Conservation (phyloP, 1,140 invertebrate genomes). For the Trichoplusia ni region DNA sequence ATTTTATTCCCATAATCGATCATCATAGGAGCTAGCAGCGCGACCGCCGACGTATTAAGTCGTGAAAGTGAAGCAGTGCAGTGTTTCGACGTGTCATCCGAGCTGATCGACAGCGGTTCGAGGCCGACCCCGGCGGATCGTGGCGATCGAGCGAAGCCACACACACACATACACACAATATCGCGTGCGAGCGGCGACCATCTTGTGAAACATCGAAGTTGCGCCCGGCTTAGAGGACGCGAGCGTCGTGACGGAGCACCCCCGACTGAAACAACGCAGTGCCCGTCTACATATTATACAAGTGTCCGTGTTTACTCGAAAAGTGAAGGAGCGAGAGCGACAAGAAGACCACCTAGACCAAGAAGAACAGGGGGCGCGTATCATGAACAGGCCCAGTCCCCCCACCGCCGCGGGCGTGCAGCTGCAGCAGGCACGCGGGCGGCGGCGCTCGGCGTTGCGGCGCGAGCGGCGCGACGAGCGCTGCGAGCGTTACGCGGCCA, state of each 20-base stretch:
- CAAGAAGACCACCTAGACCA: neutral
- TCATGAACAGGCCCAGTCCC: constrained; percentile 28
- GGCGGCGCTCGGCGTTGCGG: constrained; percentile 42
- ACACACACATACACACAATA: constrained; percentile 18
- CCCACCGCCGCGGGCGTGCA: constrained; percentile 41
- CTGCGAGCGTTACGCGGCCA: constrained; percentile 70
- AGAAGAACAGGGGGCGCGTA: constrained; percentile 1
- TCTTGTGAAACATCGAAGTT: constrained; percentile 56
- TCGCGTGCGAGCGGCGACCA: constrained; percentile 55
- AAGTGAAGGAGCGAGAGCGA: neutral
- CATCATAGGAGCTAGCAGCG: constrained; percentile 78
- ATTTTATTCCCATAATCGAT: constrained; percentile 71
- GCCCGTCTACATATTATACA: constrained; percentile 15
- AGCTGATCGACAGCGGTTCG: constrained; percentile 74
- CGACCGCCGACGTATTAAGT: constrained; percentile 64
- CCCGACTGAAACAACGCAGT: constrained; percentile 32
- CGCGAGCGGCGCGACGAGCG: constrained; percentile 48
- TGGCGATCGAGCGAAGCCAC: constrained; percentile 39
- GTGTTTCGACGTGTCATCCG: constrained; percentile 80
- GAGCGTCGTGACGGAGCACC: constrained; percentile 46
- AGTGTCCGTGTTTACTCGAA: constrained; percentile 9
- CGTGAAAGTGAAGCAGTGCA: constrained; percentile 75
- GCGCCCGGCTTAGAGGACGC: constrained; percentile 28
- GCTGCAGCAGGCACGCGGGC: constrained; percentile 53
- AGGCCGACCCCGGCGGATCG: constrained; percentile 65